phyloP scores from a whole-genome alignment of 2,888 invertebrate genomes.

The Tenthredo livida region DNA sequence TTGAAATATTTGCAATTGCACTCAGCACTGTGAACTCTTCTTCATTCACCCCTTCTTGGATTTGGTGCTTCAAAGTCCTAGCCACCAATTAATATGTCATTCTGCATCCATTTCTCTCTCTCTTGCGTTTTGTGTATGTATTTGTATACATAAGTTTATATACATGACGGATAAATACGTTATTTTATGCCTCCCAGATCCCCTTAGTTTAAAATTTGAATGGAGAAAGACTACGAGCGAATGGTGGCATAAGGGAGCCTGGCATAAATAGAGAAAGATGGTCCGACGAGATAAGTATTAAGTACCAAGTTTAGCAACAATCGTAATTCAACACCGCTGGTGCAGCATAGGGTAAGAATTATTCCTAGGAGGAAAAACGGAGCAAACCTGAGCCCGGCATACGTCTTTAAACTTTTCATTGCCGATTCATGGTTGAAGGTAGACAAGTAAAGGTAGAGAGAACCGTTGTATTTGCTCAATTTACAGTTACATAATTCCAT shows the following conservation, averaged over 20 bases:
- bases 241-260: not conserved
- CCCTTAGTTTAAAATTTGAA: not conserved
- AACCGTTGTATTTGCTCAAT: conserved; percentile 75
- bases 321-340: conserved; percentile 42
- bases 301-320: conserved; percentile 41
- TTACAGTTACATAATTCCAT: conserved; percentile 76
- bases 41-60: not conserved
- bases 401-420: conserved; percentile 15
- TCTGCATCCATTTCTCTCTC: not conserved
- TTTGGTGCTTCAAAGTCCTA: not conserved
- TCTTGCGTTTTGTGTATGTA: not conserved
- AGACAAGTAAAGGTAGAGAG: not conserved
- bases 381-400: conserved; percentile 23
- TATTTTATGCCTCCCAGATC: not conserved
- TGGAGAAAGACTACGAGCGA: conserved; percentile 4
- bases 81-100: not conserved
- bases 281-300: conserved; percentile 44
- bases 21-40: not conserved
- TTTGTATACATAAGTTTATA: not conserved
- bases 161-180: not conserved
- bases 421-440: not conserved
- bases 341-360: conserved; percentile 29
- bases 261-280: conserved; percentile 29
- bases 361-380: conserved; percentile 33
- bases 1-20: not conserved